Evolutionary conservation across 2,797 vertebrate genomes (phyloP).

Genomic region (Acropternis orthonyx): DNA sequence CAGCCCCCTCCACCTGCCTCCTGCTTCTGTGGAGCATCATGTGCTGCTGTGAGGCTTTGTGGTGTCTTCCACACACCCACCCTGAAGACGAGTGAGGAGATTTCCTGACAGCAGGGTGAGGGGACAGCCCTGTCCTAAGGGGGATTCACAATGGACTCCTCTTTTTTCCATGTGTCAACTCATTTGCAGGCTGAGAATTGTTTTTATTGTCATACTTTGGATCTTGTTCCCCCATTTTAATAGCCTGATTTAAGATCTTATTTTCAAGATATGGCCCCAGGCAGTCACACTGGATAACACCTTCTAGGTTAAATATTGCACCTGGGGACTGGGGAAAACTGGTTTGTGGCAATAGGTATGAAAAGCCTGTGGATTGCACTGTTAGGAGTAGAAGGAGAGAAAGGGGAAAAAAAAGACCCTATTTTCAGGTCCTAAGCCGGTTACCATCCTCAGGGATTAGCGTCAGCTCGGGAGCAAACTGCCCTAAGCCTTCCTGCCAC

Average conservation of each 20-base stretch:
- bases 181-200: background rate
- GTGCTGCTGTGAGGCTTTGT: background rate
- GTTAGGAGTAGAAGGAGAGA: background rate
- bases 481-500: background rate
- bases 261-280: background rate
- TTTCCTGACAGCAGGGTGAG: background rate
- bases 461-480: background rate
- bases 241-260: background rate
- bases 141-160: background rate
- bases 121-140: background rate
- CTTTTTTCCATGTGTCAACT: background rate
- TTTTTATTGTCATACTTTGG: background rate
- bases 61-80: background rate
- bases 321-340: background rate
- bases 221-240: background rate
- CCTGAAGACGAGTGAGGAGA: background rate
- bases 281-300: background rate
- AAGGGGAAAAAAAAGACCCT: background rate
- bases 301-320: background rate
- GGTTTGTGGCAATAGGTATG: background rate
- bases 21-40: too few relatives aligned
- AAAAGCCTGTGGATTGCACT: accelerated
- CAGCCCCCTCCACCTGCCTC: background rate
- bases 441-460: background rate
- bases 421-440: background rate